Evolutionary conservation across 2,888 invertebrate species (phyloP).

Genomic region (Drosophila borealis): DNA sequence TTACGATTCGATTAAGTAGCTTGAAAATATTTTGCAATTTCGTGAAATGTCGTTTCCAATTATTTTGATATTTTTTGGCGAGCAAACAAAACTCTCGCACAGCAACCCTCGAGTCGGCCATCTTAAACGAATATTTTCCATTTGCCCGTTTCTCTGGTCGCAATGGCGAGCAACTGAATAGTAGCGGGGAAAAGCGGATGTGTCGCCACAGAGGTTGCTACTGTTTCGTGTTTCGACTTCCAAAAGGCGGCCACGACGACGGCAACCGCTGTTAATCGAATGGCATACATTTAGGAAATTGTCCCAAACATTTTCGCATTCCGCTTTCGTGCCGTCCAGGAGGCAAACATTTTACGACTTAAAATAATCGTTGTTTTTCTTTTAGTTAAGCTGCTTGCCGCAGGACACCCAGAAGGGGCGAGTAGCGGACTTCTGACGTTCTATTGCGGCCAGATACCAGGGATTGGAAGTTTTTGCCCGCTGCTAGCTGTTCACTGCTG

Average conservation of each 20-base stretch:
- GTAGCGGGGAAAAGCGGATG: slow-evolving; percentile 1
- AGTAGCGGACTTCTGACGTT: slow-evolving; percentile 5
- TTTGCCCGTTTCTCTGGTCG: slow-evolving; percentile 17
- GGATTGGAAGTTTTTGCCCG: slow-evolving; percentile 38
- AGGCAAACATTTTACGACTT: slow-evolving; percentile 67
- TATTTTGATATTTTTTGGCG: slow-evolving; percentile 56
- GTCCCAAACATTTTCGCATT: slow-evolving; percentile 67
- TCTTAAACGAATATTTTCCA: slow-evolving; percentile 60
- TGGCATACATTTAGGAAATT: slow-evolving; percentile 75
- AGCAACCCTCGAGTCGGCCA: slow-evolving; percentile 56
- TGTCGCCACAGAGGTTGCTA: slow-evolving; percentile 33
- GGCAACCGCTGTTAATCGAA: slow-evolving; percentile 64
- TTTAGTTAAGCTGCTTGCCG: slow-evolving; percentile 61
- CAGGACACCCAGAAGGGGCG: slow-evolving; percentile 74
- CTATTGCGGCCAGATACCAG: slow-evolving; percentile 17
- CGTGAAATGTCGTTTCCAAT: slow-evolving; percentile 55
- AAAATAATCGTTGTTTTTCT: slow-evolving; percentile 77
- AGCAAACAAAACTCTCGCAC: slow-evolving; percentile 55
- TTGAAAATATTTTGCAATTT: slow-evolving; percentile 73
- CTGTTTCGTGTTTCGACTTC: slow-evolving; percentile 56
- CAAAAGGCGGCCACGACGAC: slow-evolving; percentile 15
- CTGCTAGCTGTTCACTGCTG: slow-evolving; percentile 23
- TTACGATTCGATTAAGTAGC: slow-evolving; percentile 65
- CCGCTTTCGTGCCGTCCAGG: slow-evolving; percentile 57
- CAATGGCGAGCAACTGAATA: slow-evolving; percentile 19